A percentile compares a stretch with the other conserved stretches of the same genome.
phyloP scores from a whole-genome alignment of 2,888 invertebrate species.

The Caenorhabditis doughertyi region DNA sequence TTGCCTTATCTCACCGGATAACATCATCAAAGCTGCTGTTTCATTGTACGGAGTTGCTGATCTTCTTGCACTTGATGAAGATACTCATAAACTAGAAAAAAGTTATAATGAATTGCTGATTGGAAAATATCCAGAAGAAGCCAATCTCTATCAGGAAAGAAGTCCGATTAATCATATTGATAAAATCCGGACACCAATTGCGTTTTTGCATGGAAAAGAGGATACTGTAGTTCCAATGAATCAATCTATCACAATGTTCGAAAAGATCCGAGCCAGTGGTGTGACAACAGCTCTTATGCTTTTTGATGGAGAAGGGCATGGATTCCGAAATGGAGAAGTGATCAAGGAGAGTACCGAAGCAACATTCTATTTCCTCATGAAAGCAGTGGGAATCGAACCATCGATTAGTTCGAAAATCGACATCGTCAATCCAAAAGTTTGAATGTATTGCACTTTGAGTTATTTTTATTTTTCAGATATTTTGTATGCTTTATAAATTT shows the following conservation, averaged over 20 bases:
- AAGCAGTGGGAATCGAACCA: slow-evolving; percentile 74
- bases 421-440: slow-evolving; percentile 43
- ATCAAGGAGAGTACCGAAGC: slow-evolving; percentile 83
- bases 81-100: slow-evolving; percentile 84
- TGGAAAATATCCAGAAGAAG: slow-evolving; percentile 76
- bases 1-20: slow-evolving; percentile 69
- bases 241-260: slow-evolving; percentile 83
- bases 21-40: slow-evolving; percentile 84
- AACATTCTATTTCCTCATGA: slow-evolving; percentile 83
- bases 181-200: slow-evolving; percentile 83
- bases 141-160: slow-evolving; percentile 73
- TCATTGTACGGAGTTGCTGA: slow-evolving; percentile 84
- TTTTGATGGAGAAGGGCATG: slow-evolving; percentile 84
- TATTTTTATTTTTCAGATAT: not conserved
- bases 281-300: slow-evolving; percentile 83
- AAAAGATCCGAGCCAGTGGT: slow-evolving; percentile 83
- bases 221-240: slow-evolving; percentile 84
- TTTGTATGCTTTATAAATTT: not conserved
- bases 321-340: slow-evolving; percentile 84
- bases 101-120: slow-evolving; percentile 83
- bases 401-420: slow-evolving; percentile 46
- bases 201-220: slow-evolving; percentile 83
- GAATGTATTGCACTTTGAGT: not conserved
- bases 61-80: slow-evolving; percentile 78
- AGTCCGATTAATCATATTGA: slow-evolving; percentile 83